These are phyloP conservation scores for Coranthus polyacanthus DNA, from an alignment of 2,797 vertebrate genomes.

Conservation along the genomic window DNA sequence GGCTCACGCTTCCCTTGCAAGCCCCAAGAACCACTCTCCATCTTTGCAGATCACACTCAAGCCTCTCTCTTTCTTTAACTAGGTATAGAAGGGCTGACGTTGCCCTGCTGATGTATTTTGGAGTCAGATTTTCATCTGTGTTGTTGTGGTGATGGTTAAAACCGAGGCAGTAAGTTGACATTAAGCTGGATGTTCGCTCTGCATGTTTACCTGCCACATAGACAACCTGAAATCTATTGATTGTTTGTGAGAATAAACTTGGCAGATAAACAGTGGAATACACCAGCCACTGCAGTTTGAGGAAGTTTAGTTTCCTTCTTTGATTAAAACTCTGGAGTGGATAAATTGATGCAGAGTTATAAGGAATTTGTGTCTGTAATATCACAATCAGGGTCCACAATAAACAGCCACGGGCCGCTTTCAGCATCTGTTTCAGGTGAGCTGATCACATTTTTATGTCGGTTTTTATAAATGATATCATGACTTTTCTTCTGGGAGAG, in stretches of 20 bases:
- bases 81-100: constrained; percentile 33
- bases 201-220: constrained; percentile 28
- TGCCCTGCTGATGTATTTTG: constrained; percentile 28
- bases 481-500: constrained; percentile 69
- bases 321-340: constrained; percentile 38
- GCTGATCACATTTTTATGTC: constrained; percentile 75
- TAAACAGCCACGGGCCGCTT: constrained; percentile 73
- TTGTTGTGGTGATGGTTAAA: constrained; percentile 42
- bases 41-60: constrained; percentile 40
- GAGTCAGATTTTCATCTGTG: constrained; percentile 23
- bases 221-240: constrained; percentile 6
- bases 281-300: constrained; percentile 27
- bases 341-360: constrained; percentile 52
- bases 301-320: constrained; percentile 23
- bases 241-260: constrained; percentile 18
- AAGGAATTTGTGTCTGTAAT: constrained; percentile 47
- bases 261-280: constrained; percentile 24
- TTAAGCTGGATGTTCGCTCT: constrained; percentile 16
- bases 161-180: constrained; percentile 14
- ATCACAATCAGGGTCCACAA: constrained; percentile 73
- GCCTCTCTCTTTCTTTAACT: constrained; percentile 25
- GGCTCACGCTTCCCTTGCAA: constrained; percentile 44
- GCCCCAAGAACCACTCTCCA: constrained; percentile 37
- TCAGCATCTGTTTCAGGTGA: constrained; percentile 69
- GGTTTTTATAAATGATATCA: constrained; percentile 73